These are phyloP conservation scores for Miichthys miiuy DNA, from an alignment of 2,797 vertebrate species.

Conservation along the genomic window DNA sequence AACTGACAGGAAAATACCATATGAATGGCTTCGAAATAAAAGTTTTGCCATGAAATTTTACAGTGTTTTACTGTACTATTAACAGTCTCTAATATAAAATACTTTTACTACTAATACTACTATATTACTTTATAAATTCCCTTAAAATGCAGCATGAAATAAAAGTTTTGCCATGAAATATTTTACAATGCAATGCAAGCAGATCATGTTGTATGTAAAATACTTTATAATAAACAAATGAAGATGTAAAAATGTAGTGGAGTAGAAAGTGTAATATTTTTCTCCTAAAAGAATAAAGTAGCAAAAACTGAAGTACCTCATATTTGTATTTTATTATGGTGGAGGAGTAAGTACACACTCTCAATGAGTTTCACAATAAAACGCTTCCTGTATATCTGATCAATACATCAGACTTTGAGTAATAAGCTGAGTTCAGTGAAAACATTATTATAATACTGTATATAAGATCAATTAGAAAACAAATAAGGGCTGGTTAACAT, in stretches of 20 bases:
- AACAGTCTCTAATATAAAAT: too few relatives aligned
- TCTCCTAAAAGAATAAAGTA: not conserved
- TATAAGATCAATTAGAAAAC: not conserved
- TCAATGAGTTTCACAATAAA: not conserved
- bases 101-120: too few relatives aligned
- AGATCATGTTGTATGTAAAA: too few relatives aligned
- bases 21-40: too few relatives aligned
- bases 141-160: too few relatives aligned
- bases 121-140: too few relatives aligned
- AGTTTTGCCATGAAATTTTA: too few relatives aligned
- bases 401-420: not conserved
- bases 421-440: not conserved
- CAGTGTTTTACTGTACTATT: too few relatives aligned
- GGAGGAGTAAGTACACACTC: not conserved
- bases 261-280: not conserved
- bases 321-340: not conserved
- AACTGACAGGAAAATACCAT: too few relatives aligned
- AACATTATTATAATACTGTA: not conserved
- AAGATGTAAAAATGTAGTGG: too few relatives aligned
- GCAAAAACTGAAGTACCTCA: not conserved
- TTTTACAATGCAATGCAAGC: too few relatives aligned
- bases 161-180: too few relatives aligned
- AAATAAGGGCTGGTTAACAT: not conserved
- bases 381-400: not conserved
- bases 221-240: not conserved